phyloP scores from a whole-genome alignment of 2,888 invertebrate species.

The Lasioglossum figueresi region DNA sequence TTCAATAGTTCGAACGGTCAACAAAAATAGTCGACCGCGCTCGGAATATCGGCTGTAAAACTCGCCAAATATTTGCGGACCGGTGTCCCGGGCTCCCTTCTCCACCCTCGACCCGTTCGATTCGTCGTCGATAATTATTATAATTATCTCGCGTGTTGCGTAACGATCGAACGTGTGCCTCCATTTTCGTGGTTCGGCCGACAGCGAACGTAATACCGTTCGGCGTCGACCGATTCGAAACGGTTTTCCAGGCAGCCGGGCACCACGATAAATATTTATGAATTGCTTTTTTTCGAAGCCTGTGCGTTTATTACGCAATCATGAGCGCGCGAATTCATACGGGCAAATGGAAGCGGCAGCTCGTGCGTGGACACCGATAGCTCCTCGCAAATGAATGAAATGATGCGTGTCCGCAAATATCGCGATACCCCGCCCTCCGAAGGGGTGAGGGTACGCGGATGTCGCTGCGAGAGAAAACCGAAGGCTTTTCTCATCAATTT shows the following conservation, averaged over 20 bases:
- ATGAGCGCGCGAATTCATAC: slow-evolving; percentile 55
- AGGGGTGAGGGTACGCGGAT: not conserved
- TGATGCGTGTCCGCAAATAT: slow-evolving; percentile 53
- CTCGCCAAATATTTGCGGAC: slow-evolving; percentile 1
- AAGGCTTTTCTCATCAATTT: slow-evolving; percentile 5
- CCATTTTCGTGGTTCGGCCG: slow-evolving; percentile 3
- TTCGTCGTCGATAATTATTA: slow-evolving; percentile 1
- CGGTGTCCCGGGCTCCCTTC: not conserved
- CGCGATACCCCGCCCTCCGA: slow-evolving; percentile 19
- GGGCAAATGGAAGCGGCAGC: slow-evolving; percentile 53
- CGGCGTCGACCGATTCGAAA: slow-evolving; percentile 10
- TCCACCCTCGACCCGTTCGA: not conserved
- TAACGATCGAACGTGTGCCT: not conserved
- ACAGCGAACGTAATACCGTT: not conserved
- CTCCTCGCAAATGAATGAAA: slow-evolving; percentile 41
- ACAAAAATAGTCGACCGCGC: slow-evolving; percentile 13
- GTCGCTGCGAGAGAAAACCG: not conserved
- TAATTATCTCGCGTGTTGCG: not conserved
- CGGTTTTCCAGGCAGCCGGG: slow-evolving; percentile 13
- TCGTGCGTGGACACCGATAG: slow-evolving; percentile 33
- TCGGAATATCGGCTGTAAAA: slow-evolving; percentile 8
- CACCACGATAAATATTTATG: slow-evolving; percentile 61
- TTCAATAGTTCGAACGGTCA: not conserved
- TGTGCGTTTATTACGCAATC: slow-evolving; percentile 61
- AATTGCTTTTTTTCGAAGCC: slow-evolving; percentile 39